phyloP scores from a whole-genome alignment of 2,888 invertebrate genomes.

The Orthosia incerta region DNA sequence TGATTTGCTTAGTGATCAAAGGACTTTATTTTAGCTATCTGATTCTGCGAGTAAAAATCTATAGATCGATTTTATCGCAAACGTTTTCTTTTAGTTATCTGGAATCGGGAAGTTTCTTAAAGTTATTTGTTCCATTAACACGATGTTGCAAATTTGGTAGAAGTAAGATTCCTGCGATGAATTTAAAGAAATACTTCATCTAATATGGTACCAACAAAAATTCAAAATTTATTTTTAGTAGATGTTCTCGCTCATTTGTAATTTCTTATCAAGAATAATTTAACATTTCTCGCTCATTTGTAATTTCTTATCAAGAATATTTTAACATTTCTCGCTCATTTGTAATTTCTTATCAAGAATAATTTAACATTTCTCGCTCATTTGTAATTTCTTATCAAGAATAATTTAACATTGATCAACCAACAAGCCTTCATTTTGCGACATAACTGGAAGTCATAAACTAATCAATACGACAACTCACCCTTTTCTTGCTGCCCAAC shows the following conservation, averaged over 20 bases:
- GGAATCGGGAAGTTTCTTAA: neutral
- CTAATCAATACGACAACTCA: constrained; percentile 48
- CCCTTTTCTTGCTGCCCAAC: constrained; percentile 66
- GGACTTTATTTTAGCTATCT: constrained; percentile 1
- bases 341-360: neutral
- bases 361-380: no score
- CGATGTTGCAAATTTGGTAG: neutral
- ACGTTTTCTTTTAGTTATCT: neutral
- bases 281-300: no score
- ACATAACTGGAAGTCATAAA: neutral
- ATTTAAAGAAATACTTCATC: no score
- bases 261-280: neutral
- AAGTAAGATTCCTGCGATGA: neutral
- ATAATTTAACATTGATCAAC: neutral
- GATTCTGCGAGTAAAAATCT: neutral
- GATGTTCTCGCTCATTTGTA: neutral
- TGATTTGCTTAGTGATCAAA: neutral
- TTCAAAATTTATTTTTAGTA: no score
- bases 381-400: neutral
- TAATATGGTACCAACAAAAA: no score
- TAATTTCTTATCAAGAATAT: no score
- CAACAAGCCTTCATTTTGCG: neutral
- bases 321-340: neutral
- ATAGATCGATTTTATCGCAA: constrained; percentile 7
- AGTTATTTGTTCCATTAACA: neutral